Evolutionary conservation across 2,797 vertebrate genomes (phyloP).

Genomic region (Diplodus puntazzo): DNA sequence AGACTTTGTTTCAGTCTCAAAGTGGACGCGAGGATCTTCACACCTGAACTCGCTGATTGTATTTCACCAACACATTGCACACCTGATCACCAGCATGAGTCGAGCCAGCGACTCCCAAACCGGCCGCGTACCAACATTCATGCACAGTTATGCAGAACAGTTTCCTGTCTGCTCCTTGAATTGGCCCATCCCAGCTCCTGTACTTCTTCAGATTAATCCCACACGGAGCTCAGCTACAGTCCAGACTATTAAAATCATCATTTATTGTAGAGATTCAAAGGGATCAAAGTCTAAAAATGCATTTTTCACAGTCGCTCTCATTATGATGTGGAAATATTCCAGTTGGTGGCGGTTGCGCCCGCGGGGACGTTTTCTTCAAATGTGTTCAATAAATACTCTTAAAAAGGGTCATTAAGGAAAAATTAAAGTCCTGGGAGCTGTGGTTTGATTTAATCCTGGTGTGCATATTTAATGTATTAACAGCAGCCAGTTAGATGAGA

Average conservation of each 20-base stretch:
- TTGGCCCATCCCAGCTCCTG: neutral
- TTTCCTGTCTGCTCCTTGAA: neutral
- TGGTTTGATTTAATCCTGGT: conserved; percentile 53
- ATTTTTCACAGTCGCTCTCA: conserved; percentile 21
- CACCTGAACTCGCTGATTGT: too few species aligned
- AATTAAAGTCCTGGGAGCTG: conserved; percentile 43
- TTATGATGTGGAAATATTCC: conserved; percentile 21
- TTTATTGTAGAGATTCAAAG: conserved; percentile 36
- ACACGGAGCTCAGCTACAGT: neutral
- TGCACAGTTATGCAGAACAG: neutral
- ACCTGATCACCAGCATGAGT: too few species aligned
- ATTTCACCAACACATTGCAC: too few species aligned
- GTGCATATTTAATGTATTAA: conserved; percentile 68
- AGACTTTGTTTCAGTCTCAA: neutral
- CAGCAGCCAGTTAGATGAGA: conserved; percentile 44
- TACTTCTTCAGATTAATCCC: neutral
- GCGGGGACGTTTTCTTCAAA: conserved; percentile 46
- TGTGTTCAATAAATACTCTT: conserved; percentile 57
- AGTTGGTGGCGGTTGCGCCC: conserved; percentile 35
- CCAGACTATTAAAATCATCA: conserved; percentile 7
- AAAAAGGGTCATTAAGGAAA: conserved; percentile 57
- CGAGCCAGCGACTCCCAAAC: too few species aligned
- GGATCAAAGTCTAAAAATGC: conserved; percentile 26
- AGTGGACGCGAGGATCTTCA: too few species aligned
- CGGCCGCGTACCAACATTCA: neutral